A percentile compares a stretch with the other conserved stretches of the same genome.
Evolutionary conservation across 92 coral and sea anemone species (phyloP).

Genomic region (Parazoanthus darwini): DNA sequence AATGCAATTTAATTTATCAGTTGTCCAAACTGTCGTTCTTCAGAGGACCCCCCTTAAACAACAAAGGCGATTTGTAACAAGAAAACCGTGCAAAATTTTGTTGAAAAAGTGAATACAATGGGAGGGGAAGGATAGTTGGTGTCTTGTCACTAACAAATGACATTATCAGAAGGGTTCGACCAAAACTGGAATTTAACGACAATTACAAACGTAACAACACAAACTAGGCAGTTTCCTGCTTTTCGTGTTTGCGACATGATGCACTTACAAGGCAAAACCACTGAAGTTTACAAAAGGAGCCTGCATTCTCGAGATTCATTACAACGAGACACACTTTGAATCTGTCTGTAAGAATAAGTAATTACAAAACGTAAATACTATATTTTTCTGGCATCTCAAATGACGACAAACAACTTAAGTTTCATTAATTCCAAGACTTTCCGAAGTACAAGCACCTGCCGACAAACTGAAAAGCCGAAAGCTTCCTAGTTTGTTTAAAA

Average conservation of each 20-base stretch:
- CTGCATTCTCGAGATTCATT: neutral
- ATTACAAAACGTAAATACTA: too few species aligned
- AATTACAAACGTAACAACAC: neutral
- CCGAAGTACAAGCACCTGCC: neutral
- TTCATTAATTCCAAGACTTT: neutral
- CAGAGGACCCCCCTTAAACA: too few species aligned
- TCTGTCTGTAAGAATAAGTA: too few species aligned
- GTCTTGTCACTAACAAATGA: neutral
- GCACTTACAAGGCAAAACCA: neutral
- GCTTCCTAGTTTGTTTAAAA: slow-evolving; percentile 45
- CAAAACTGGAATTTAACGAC: neutral
- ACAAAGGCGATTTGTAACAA: neutral
- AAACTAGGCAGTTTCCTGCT: slow-evolving; percentile 21
- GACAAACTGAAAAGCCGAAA: slow-evolving; percentile 21
- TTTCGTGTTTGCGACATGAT: neutral
- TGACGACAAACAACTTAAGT: neutral
- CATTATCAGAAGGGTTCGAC: neutral
- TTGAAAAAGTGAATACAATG: neutral
- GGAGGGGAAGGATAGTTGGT: neutral
- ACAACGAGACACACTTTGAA: too few species aligned
- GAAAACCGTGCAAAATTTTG: neutral
- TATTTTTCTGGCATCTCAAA: neutral
- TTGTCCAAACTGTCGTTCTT: neutral
- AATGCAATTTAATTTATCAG: neutral
- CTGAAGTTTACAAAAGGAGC: neutral